These are phyloP conservation scores for Peromyscus polionotus DNA, from an alignment of 2,113 vertebrate genomes.

Conservation along the genomic window DNA sequence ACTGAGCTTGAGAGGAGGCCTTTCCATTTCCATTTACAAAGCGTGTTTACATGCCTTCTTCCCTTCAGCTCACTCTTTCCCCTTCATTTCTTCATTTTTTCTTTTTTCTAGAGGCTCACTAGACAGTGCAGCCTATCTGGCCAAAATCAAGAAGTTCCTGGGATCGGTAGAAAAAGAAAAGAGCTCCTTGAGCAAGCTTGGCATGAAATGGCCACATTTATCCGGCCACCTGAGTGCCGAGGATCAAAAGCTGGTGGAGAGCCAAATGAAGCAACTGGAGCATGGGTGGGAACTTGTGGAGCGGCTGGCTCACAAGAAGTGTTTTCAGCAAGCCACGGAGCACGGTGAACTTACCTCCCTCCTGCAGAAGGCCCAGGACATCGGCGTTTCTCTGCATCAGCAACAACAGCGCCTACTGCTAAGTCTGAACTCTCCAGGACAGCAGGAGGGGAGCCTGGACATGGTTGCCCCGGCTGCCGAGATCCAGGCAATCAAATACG, in stretches of 20 bases:
- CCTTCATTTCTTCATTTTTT: slow-evolving; percentile 21
- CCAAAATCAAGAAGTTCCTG: slow-evolving; percentile 88
- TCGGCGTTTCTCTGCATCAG: slow-evolving; percentile 87
- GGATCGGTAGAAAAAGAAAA: slow-evolving; percentile 88
- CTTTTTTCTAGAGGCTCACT: slow-evolving; percentile 86
- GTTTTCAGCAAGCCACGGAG: slow-evolving; percentile 84
- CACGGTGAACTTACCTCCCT: slow-evolving; percentile 84
- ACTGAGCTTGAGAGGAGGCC: background rate
- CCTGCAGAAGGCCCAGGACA: slow-evolving; percentile 81
- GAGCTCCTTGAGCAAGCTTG: slow-evolving; percentile 87
- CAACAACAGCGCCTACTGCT: slow-evolving; percentile 80
- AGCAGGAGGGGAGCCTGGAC: slow-evolving; percentile 78
- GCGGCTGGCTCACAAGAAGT: slow-evolving; percentile 85
- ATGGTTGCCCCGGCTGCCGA: slow-evolving; percentile 86
- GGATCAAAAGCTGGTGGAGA: slow-evolving; percentile 87
- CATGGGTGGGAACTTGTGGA: slow-evolving; percentile 88
- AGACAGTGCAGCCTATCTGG: slow-evolving; percentile 87
- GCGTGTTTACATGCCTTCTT: background rate
- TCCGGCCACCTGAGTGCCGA: slow-evolving; percentile 85
- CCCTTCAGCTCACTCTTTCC: background rate
- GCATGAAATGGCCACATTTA: slow-evolving; percentile 84
- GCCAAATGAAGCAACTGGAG: slow-evolving; percentile 88
- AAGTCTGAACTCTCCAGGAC: slow-evolving; percentile 72
- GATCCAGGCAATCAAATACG: slow-evolving; percentile 86
- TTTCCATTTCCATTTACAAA: background rate